Conservation (phyloP, 1,140 invertebrate genomes). For the Octopus bimaculoides region DNA sequence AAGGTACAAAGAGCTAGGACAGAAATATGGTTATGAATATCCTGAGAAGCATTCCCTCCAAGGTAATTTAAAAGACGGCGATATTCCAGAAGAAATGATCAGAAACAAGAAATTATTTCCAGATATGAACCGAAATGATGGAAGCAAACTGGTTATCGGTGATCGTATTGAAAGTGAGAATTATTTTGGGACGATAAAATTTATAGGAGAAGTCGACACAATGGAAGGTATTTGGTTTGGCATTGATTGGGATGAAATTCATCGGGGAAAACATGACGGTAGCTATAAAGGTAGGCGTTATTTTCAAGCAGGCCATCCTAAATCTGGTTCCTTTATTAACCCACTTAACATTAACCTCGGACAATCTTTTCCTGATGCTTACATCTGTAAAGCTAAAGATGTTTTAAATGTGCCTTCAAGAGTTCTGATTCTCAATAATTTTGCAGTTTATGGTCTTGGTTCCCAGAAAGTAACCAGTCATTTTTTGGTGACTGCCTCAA, state of each 20-base stretch:
- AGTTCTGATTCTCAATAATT: background rate
- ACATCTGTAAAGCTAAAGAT: background rate
- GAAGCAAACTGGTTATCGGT: background rate
- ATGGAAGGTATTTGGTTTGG: background rate
- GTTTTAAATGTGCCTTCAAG: background rate
- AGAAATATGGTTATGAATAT: background rate
- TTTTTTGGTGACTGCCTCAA: background rate
- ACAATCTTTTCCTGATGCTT: background rate
- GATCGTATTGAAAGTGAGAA: constrained; percentile 7
- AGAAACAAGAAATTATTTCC: too few species aligned
- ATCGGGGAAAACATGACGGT: background rate
- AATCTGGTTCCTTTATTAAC: background rate
- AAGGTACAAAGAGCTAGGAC: background rate
- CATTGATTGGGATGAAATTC: background rate
- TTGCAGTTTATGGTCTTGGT: background rate
- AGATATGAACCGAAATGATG: background rate
- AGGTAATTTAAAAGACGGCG: too few species aligned
- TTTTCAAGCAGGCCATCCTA: background rate
- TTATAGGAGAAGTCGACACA: background rate
- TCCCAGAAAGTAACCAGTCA: background rate
- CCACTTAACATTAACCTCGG: background rate
- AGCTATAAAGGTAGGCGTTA: background rate
- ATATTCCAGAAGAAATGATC: too few species aligned
- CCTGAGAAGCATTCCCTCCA: too few species aligned
- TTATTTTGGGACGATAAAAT: background rate